A percentile compares a stretch with the other conserved stretches of the same genome.
Conservation (phyloP, 2,888 invertebrate genomes). For the Ommatoiulus sabulosus region DNA sequence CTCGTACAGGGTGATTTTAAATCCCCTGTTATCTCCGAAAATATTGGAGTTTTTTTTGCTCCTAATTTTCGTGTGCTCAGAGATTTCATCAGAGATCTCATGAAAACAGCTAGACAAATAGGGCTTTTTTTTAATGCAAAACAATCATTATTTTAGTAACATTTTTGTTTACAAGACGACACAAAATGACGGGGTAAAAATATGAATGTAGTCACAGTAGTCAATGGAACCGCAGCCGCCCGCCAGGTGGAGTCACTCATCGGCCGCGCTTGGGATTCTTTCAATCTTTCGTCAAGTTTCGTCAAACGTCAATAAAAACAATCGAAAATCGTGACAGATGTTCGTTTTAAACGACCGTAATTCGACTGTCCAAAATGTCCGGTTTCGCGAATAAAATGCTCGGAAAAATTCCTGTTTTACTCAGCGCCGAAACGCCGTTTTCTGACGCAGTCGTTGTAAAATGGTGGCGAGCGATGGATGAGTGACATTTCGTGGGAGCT, state of each 20-base stretch:
- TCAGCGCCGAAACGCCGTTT: background rate
- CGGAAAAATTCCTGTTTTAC: background rate
- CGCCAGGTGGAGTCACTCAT: background rate
- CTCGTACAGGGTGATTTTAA: too few species aligned
- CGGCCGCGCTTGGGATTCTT: background rate
- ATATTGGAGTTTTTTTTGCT: background rate
- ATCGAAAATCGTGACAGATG: background rate
- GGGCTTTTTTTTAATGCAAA: too few species aligned
- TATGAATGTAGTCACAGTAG: background rate
- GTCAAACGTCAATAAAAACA: background rate
- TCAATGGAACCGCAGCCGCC: background rate
- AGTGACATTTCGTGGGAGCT: conserved; percentile 7
- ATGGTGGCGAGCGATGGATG: background rate
- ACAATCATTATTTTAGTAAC: too few species aligned
- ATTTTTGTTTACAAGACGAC: too few species aligned
- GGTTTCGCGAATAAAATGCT: background rate
- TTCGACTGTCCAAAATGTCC: background rate
- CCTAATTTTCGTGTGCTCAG: background rate
- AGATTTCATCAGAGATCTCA: too few species aligned
- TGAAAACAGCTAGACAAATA: too few species aligned
- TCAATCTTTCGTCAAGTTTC: background rate
- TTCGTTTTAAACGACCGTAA: background rate
- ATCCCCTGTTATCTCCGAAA: too few species aligned
- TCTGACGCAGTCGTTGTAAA: conserved; percentile 1
- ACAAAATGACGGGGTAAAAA: background rate